Evolutionary conservation across 2,888 invertebrate species (phyloP), one percentile per base, ranked within the genome.

Genomic region (Adelognathus sp.): DNA sequence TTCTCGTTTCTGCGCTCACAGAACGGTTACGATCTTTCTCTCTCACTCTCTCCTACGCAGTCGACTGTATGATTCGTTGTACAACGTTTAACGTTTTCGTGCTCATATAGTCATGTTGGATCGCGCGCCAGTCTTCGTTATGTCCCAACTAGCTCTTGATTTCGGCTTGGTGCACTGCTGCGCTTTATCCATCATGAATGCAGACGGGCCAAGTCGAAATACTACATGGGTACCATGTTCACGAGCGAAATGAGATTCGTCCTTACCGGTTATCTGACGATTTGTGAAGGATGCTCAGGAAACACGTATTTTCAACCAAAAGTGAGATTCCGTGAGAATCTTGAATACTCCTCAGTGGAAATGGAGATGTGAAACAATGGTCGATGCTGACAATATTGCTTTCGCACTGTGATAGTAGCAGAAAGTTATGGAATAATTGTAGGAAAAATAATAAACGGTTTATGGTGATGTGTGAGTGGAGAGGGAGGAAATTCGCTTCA

Each of bases 101-200:
- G 18, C 4, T 5, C 58, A 41, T 60, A 71, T 33, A 73, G 61
- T 69, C 18, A 27, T 33, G 67, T 58, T 69, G 41, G 46, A 66
- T 46, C 9, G 39, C 44, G 46, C 29, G 52, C 66, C 27, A 52
- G 46, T 46, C 61, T n/a, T 36, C 72, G 61, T 77, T 63, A 67
- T 72, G n/a, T n/a, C n/a, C 46, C 72, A 27, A 24, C 44, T 36
- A 60, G 21, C 24, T 46, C 33, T 67, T 56, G 56, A 29, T 77
- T 64, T 66, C 44, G 33, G 44, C 18, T 66, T 29, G 50, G 16
- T 27, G 36, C 21, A 18, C 5, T 11, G 11, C 4, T 24, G 24
- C n/a, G 50, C 50, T 21, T 21, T 11, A 50, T 50, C 24, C 50
- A 50, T 50, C 50, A 50, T 50, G 24, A 50, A 50, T 50, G 11